phyloP scores from a whole-genome alignment of 2,888 invertebrate genomes.

The Strigamia crassipes region DNA sequence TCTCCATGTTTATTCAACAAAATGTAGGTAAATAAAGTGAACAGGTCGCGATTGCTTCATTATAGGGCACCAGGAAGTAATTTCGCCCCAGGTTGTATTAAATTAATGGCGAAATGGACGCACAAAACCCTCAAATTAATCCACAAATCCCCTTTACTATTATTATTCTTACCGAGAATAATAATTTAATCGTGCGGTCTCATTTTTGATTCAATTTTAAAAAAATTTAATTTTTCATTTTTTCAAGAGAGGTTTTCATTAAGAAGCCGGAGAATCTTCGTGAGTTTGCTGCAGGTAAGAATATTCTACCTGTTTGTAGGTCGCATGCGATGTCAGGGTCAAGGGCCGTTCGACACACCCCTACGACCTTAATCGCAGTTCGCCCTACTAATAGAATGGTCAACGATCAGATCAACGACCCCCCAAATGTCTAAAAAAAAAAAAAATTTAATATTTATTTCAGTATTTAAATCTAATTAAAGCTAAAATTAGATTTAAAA shows the following conservation, averaged over 20 bases:
- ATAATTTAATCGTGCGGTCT: too few relatives aligned
- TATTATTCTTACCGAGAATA: too few relatives aligned
- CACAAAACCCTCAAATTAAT: neutral
- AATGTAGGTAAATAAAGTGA: neutral
- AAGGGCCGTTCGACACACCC: neutral
- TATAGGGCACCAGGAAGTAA: neutral
- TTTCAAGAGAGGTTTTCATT: neutral
- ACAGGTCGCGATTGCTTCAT: neutral
- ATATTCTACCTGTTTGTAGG: neutral
- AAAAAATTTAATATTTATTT: too few relatives aligned
- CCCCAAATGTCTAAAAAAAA: too few relatives aligned
- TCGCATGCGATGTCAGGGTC: slow-evolving; percentile 1
- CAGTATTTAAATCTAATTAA: too few relatives aligned
- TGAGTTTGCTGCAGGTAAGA: neutral
- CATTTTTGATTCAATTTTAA: too few relatives aligned
- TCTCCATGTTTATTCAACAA: neutral
- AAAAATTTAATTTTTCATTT: neutral
- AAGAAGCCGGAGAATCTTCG: neutral
- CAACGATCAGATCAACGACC: neutral
- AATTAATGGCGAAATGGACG: neutral
- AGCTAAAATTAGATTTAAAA: too few relatives aligned
- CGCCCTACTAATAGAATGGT: slow-evolving; percentile 13
- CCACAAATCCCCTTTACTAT: too few relatives aligned
- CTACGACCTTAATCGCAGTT: neutral
- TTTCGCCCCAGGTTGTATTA: too few relatives aligned